phyloP scores from a whole-genome alignment of 2,797 vertebrate genomes.

The Silurus aristotelis region DNA sequence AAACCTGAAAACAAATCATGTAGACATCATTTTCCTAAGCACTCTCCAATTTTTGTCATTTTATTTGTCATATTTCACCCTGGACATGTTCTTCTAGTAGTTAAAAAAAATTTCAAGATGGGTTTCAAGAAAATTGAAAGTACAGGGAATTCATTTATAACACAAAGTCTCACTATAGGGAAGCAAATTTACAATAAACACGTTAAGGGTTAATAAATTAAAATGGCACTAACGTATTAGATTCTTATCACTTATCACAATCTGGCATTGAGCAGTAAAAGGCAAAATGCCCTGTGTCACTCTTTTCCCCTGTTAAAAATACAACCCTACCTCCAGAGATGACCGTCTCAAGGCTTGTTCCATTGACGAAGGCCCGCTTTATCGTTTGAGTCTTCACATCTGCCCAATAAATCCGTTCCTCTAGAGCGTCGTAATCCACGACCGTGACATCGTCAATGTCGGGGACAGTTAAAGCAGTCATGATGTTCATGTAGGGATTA shows the following conservation, averaged over 20 bases:
- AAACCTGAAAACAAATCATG: background rate
- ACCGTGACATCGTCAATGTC: slow-evolving; percentile 96
- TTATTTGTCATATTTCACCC: background rate
- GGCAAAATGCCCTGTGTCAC: background rate
- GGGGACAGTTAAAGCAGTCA: slow-evolving; percentile 95
- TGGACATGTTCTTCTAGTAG: slow-evolving; percentile 7
- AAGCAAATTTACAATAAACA: background rate
- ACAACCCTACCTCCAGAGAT: slow-evolving; percentile 86
- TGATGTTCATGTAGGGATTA: slow-evolving; percentile 96
- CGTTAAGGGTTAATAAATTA: slow-evolving; percentile 20
- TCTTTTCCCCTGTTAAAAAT: background rate
- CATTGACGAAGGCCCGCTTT: slow-evolving; percentile 94
- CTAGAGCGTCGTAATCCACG: slow-evolving; percentile 90
- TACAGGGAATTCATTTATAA: slow-evolving; percentile 17
- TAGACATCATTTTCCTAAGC: background rate
- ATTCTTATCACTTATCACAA: slow-evolving; percentile 14
- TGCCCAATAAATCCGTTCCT: slow-evolving; percentile 96
- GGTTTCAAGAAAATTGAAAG: background rate
- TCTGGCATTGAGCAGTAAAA: slow-evolving; percentile 23
- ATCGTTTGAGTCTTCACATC: slow-evolving; percentile 97
- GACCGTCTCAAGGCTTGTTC: slow-evolving; percentile 92
- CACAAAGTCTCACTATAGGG: slow-evolving; percentile 2
- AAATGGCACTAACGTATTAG: slow-evolving; percentile 23
- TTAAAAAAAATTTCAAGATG: slow-evolving; percentile 2
- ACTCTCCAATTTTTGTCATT: background rate